phyloP scores from a whole-genome alignment of 2,797 vertebrate species.

The Catostomus latipinnis region DNA sequence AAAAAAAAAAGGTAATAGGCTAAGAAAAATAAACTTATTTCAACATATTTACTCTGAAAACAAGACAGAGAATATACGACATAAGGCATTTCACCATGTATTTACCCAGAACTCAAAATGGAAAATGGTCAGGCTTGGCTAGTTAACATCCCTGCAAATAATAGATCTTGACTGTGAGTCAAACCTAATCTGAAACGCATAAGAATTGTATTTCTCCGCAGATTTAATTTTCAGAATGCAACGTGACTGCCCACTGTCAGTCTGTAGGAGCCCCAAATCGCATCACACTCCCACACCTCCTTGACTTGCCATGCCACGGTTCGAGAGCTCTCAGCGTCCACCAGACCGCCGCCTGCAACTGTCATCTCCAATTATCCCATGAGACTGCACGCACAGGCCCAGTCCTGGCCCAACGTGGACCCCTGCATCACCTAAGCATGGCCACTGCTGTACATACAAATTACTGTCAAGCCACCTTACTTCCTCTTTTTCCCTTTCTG shows the following conservation, averaged over 20 bases:
- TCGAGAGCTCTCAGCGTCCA: conserved; percentile 69
- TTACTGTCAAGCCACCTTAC: conserved; percentile 40
- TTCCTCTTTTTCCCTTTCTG: conserved; percentile 34
- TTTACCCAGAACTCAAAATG: no score
- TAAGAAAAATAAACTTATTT: no score
- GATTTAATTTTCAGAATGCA: conserved; percentile 71
- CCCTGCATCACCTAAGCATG: conserved; percentile 32
- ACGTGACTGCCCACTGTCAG: conserved; percentile 69
- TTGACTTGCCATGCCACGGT: conserved; percentile 63
- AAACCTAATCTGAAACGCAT: conserved; percentile 74
- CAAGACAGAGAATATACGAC: no score
- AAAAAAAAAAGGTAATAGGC: no score
- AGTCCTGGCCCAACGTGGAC: conserved; percentile 29
- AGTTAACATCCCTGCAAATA: conserved; percentile 71
- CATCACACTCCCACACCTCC: conserved; percentile 72
- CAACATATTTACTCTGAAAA: no score
- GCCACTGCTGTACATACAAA: conserved; percentile 56
- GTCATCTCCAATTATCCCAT: conserved; percentile 74
- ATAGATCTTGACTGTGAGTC: conserved; percentile 75
- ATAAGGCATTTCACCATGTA: no score
- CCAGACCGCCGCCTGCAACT: conserved; percentile 68
- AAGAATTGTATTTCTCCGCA: conserved; percentile 72
- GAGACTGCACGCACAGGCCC: conserved; percentile 60
- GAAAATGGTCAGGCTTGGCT: conserved; percentile 42
- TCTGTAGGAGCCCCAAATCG: conserved; percentile 71